Percentiles rank a stretch among this genome's conserved stretches.
These are phyloP conservation scores for Trinorchestia longiramus DNA, from an alignment of 1,140 invertebrate species.

Conservation along the genomic window DNA sequence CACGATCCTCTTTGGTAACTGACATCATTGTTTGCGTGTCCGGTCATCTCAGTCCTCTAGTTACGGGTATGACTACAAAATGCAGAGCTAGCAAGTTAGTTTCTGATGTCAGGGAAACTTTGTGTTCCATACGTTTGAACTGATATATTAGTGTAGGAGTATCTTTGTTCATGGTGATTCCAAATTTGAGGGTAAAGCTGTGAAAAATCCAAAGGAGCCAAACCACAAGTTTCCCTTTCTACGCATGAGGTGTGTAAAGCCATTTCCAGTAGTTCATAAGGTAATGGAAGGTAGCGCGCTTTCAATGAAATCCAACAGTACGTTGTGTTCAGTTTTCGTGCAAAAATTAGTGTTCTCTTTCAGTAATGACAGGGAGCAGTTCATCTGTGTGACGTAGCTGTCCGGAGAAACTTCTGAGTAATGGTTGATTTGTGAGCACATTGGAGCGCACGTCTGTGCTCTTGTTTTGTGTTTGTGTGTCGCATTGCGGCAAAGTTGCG, in stretches of 20 bases:
- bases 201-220: too few species aligned
- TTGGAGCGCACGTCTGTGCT: not conserved
- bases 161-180: too few species aligned
- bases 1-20: not conserved
- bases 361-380: not conserved
- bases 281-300: too few species aligned
- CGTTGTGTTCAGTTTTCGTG: too few species aligned
- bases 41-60: not conserved
- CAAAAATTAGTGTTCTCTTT: not conserved
- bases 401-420: not conserved
- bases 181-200: too few species aligned
- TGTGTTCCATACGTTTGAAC: too few species aligned
- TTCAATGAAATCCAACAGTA: too few species aligned
- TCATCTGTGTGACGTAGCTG: not conserved
- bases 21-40: not conserved
- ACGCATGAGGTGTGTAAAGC: too few species aligned
- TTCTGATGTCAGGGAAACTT: not conserved
- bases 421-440: not conserved
- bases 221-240: too few species aligned
- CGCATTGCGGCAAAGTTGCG: constrained; percentile 24
- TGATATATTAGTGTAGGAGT: too few species aligned
- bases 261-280: too few species aligned
- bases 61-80: not conserved
- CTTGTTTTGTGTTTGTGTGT: not conserved
- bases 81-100: not conserved